Conservation (phyloP, 2,888 invertebrate species). For the Lochmaea capreae region DNA sequence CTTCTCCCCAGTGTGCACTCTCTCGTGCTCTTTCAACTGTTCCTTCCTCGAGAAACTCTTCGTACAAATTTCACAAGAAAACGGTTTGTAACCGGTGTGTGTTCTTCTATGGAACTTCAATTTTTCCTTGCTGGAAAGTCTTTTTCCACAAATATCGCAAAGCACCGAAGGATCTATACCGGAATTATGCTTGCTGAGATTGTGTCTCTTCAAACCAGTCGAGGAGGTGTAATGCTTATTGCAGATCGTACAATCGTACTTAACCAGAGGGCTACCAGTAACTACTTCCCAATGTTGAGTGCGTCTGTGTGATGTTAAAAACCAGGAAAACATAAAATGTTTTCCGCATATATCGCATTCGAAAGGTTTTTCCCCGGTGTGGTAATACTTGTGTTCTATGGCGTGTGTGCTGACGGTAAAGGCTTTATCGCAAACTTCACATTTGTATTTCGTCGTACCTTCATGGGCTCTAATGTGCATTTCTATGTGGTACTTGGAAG, state of each 20-base stretch:
- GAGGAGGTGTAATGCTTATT: conserved; percentile 62
- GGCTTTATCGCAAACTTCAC: conserved; percentile 65
- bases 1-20: conserved; percentile 73
- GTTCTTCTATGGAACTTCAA: conserved; percentile 68
- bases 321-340: conserved; percentile 68
- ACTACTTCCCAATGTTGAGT: conserved; percentile 67
- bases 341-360: conserved; percentile 69
- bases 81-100: conserved; percentile 69
- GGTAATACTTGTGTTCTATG: conserved; percentile 64
- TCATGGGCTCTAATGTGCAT: conserved; percentile 66
- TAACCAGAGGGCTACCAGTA: conserved; percentile 63
- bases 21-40: conserved; percentile 70
- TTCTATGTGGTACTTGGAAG: conserved; percentile 59
- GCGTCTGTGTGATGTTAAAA: conserved; percentile 68
- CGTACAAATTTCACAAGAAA: conserved; percentile 58
- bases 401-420: conserved; percentile 68
- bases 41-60: conserved; percentile 72
- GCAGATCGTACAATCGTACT: conserved; percentile 62
- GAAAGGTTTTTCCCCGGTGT: conserved; percentile 69
- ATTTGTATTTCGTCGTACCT: conserved; percentile 65
- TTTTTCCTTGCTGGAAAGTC: conserved; percentile 67
- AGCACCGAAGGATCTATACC: conserved; percentile 61
- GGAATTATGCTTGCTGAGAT: conserved; percentile 65
- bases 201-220: conserved; percentile 59
- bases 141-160: conserved; percentile 72